Conservation (phyloP, 2,888 invertebrate species). For the Salpingus planirostris region DNA sequence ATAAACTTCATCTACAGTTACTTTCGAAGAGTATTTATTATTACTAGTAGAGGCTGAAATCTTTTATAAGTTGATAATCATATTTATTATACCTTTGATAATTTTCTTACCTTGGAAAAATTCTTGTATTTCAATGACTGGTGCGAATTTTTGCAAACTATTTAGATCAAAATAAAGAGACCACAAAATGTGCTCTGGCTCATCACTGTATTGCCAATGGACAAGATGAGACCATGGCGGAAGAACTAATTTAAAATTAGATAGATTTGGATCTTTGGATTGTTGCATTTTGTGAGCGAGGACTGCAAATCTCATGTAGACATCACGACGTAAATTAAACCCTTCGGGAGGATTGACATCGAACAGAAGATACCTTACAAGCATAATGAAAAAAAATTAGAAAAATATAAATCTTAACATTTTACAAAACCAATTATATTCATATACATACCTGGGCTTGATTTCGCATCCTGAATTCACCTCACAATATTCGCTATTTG, state of each 20-base stretch:
- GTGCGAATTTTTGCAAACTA: slow-evolving; percentile 68
- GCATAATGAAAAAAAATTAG: too few relatives aligned
- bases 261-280: slow-evolving; percentile 36
- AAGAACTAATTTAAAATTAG: slow-evolving; percentile 61
- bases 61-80: slow-evolving; percentile 1
- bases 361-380: slow-evolving; percentile 83
- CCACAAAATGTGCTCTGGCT: slow-evolving; percentile 67
- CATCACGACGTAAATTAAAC: slow-evolving; percentile 92
- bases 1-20: slow-evolving; percentile 65
- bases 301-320: slow-evolving; percentile 86
- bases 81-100: background rate
- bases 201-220: slow-evolving; percentile 67
- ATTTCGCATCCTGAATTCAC: too few relatives aligned
- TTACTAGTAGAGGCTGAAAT: slow-evolving; percentile 2
- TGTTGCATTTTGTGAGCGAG: slow-evolving; percentile 62
- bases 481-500: too few relatives aligned
- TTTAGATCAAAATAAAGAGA: slow-evolving; percentile 73
- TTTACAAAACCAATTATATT: too few relatives aligned
- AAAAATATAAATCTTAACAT: too few relatives aligned
- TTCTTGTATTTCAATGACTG: slow-evolving; percentile 80
- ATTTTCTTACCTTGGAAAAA: slow-evolving; percentile 54
- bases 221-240: slow-evolving; percentile 89
- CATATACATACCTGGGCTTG: too few relatives aligned
- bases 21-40: slow-evolving; percentile 13
- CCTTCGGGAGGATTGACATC: slow-evolving; percentile 95